Evolutionary conservation across 1,140 invertebrate species (phyloP), one percentile per base, ranked within the genome.

Genomic region (Tetraneura akinire): DNA sequence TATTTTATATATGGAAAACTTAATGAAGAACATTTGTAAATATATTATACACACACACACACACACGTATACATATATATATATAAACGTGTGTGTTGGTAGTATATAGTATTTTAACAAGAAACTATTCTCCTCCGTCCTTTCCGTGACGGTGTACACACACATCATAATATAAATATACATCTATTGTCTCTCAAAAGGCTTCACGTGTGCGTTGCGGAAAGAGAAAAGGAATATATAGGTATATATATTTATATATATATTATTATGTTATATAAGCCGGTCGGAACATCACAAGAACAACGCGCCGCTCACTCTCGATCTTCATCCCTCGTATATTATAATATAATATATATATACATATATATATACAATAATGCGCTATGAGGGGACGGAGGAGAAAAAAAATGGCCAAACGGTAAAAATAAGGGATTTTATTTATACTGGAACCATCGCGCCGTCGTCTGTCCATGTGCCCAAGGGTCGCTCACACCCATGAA

Each of bases 11-110:
- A 21, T 16, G 62, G 32, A 64, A 64, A 64, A 64, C 29, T 64
- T 64, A 42, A 64, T 64, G 62, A 64, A 64, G 62, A 64, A 64
- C 29, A 64, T 64, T 64, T 42, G n/a, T 64, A 64, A 10, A 47
- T 47, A 47, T 47, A 47, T 13, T 13, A n/a, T n/a, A n/a, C n/a
- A n/a, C n/a, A n/a, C n/a, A n/a, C n/a, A n/a, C n/a, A n/a, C n/a
- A n/a, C n/a, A n/a, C n/a, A n/a, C n/a, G n/a, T n/a, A n/a, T 64
- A 29, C 32, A 37, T 32, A 64, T 64, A 18, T 9, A 29, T 37
- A n/a, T 64, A 57, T 23, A 26, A 16, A 18, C 26, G 57, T 32
- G 16, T 64, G 60, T 18, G 29, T n/a, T 14, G 26, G 16, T 18
- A 64, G 60, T 64, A 64, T 29, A 32, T 37, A 64, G 29, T 37